Evolutionary conservation across 2,113 vertebrate genomes (phyloP).

Genomic region (Seriola aureovittata): DNA sequence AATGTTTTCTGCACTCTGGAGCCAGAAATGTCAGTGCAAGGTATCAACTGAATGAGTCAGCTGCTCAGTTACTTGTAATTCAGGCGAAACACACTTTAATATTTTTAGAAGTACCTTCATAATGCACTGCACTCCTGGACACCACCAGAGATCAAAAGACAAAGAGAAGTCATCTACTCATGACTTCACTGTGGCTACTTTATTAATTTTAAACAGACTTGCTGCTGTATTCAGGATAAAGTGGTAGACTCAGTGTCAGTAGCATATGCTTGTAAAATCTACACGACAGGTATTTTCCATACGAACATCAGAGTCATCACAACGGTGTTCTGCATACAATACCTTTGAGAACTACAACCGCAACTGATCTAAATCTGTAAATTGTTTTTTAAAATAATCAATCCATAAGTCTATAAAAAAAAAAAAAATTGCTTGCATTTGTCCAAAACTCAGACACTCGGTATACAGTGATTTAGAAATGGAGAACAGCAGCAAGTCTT

Average conservation of each 20-base stretch:
- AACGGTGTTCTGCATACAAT: background rate
- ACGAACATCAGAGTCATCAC: background rate
- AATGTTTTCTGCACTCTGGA: slow-evolving; percentile 35
- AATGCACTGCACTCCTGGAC: slow-evolving; percentile 32
- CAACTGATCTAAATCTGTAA: background rate
- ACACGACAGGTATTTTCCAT: background rate
- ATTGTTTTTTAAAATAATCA: background rate
- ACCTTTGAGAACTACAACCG: background rate
- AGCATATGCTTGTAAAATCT: background rate
- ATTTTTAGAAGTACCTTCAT: slow-evolving; percentile 52
- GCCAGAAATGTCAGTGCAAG: slow-evolving; percentile 47
- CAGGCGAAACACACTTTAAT: slow-evolving; percentile 59
- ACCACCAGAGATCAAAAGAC: slow-evolving; percentile 44
- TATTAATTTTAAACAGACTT: slow-evolving; percentile 35
- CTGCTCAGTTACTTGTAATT: slow-evolving; percentile 35
- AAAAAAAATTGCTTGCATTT: no score
- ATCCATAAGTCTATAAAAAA: background rate
- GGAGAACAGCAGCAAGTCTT: no score
- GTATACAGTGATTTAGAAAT: no score
- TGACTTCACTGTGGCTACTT: slow-evolving; percentile 27
- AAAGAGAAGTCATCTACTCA: slow-evolving; percentile 39
- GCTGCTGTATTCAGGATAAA: slow-evolving; percentile 24
- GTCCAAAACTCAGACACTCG: no score
- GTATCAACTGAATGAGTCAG: slow-evolving; percentile 42
- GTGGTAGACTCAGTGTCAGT: background rate